Percentiles rank a stretch among this genome's conserved stretches.
Evolutionary conservation across 2,888 invertebrate species (phyloP).

Genomic region (Agrenia bidenticulata): DNA sequence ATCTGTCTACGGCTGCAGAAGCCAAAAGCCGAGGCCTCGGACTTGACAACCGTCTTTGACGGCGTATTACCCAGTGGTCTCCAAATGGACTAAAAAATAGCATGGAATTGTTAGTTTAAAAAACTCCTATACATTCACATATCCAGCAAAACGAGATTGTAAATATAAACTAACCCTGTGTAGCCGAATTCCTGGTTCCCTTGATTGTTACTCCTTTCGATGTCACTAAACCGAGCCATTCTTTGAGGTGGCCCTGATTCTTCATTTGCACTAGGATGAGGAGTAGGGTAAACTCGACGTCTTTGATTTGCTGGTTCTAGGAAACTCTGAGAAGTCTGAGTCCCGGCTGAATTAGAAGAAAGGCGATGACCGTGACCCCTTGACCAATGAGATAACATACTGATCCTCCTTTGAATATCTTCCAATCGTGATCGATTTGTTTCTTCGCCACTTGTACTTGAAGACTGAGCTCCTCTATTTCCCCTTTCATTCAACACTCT

Average conservation of each 20-base stretch:
- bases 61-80: constrained; percentile 11
- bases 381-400: constrained; percentile 27
- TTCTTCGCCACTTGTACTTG: background rate
- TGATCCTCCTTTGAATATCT: constrained; percentile 40
- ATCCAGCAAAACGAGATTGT: too few species aligned
- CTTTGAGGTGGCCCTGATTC: background rate
- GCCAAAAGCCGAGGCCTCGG: background rate
- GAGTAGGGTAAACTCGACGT: too few species aligned
- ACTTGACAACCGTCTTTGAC: constrained; percentile 10
- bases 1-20: too few species aligned
- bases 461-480: constrained; percentile 39
- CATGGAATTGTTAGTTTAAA: too few species aligned
- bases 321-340: constrained; percentile 40
- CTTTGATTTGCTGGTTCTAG: constrained; percentile 7
- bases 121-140: too few species aligned
- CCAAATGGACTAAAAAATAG: too few species aligned
- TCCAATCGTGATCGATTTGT: constrained; percentile 33
- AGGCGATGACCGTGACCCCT: constrained; percentile 4
- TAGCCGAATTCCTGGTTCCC: background rate
- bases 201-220: constrained; percentile 11
- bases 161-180: too few species aligned
- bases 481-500: constrained; percentile 50
- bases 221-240: background rate
- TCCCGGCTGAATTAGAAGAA: constrained; percentile 35
- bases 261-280: too few species aligned